Conservation (phyloP, 2,113 vertebrate genomes). For the Felis chaus region DNA sequence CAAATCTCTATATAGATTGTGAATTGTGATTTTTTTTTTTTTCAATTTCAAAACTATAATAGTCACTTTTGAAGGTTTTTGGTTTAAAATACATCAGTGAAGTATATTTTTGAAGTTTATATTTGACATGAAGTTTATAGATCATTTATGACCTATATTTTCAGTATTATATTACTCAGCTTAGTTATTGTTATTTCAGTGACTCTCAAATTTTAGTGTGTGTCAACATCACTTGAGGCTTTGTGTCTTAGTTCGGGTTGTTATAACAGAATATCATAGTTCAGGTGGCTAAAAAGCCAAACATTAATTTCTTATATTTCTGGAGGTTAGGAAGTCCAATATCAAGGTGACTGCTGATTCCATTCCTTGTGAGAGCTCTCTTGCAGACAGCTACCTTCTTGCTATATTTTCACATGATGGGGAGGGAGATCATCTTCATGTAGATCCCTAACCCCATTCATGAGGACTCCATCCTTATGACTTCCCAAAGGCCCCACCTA, state of each 20-base stretch:
- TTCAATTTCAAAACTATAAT: not conserved
- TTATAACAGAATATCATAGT: not conserved
- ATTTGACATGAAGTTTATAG: not conserved
- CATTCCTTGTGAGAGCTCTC: not conserved
- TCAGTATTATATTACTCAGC: not conserved
- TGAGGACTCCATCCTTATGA: not conserved
- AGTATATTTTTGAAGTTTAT: not conserved
- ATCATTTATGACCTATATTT: conserved; percentile 48
- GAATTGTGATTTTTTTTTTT: conserved; percentile 40
- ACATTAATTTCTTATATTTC: not conserved
- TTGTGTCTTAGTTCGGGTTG: conserved; percentile 15
- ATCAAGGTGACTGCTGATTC: not conserved
- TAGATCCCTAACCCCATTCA: not conserved
- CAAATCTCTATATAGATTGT: conserved; percentile 61
- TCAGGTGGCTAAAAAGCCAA: not conserved
- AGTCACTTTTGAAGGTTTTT: conserved; percentile 11
- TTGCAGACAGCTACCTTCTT: not conserved
- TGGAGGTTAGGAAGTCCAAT: not conserved
- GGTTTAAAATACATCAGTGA: not conserved
- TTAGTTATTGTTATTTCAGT: not conserved
- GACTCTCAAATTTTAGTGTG: not conserved
- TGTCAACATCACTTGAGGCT: not conserved
- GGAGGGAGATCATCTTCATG: not conserved
- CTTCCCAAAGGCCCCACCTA: not conserved
- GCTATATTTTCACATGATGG: not conserved